Conservation (phyloP, 1,140 invertebrate species). For the Notospermus geniculatus region DNA sequence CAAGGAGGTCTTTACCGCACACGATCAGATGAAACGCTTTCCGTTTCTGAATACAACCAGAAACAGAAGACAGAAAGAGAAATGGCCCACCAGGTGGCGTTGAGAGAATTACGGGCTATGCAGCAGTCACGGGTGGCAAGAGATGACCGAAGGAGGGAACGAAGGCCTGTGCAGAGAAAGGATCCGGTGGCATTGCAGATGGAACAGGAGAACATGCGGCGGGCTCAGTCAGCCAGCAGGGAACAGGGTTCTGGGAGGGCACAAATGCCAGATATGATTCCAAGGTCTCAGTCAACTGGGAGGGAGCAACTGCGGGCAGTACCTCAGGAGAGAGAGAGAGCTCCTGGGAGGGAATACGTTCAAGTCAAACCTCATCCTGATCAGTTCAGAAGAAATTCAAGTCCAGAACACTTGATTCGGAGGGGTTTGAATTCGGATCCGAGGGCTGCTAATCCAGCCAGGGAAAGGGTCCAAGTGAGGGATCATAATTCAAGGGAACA, state of each 20-base stretch:
- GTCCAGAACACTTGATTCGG: no score
- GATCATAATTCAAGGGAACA: no score
- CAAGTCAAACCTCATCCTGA: neutral
- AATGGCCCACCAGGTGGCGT: neutral
- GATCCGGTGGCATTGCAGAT: neutral
- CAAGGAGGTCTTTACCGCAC: conserved; percentile 39
- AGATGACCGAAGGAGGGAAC: neutral
- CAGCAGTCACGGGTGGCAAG: neutral
- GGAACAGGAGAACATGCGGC: neutral
- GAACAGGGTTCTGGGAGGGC: no score
- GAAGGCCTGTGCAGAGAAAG: neutral
- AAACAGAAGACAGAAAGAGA: conserved; percentile 13
- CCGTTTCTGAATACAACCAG: conserved; percentile 49
- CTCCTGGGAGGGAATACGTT: neutral
- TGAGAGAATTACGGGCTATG: conserved; percentile 4
- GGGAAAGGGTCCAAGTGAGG: no score
- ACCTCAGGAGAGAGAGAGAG: neutral
- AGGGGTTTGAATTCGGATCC: no score
- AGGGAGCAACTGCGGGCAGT: no score
- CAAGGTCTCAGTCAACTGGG: no score
- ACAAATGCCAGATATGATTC: no score
- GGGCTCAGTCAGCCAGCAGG: neutral
- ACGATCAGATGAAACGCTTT: conserved; percentile 53
- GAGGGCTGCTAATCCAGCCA: no score
- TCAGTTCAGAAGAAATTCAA: no score